These are phyloP conservation scores for Selene dorsalis DNA, from an alignment of 2,797 vertebrate genomes.

Conservation along the genomic window DNA sequence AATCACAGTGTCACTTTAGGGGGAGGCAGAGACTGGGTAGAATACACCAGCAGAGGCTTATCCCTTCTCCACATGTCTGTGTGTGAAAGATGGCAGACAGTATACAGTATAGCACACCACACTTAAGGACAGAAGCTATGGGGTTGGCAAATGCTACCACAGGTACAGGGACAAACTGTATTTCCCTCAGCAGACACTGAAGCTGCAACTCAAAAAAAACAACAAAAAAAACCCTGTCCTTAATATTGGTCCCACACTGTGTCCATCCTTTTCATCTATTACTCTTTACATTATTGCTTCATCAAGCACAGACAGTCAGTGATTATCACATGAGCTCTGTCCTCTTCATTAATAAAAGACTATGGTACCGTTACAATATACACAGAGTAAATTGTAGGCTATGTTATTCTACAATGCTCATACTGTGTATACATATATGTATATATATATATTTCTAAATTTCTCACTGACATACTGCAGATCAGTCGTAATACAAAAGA, in stretches of 20 bases:
- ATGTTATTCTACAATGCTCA: constrained; percentile 67
- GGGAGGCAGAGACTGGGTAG: constrained; percentile 18
- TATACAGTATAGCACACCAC: constrained; percentile 33
- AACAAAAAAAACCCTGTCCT: neutral
- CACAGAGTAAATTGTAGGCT: constrained; percentile 60
- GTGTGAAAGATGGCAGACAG: constrained; percentile 36
- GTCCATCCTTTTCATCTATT: constrained; percentile 5
- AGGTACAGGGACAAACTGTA: constrained; percentile 18
- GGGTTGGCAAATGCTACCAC: constrained; percentile 23
- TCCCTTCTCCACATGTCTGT: constrained; percentile 30
- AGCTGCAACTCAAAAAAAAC: constrained; percentile 11
- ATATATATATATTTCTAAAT: constrained; percentile 38
- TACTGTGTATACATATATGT: constrained; percentile 39
- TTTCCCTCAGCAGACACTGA: constrained; percentile 32
- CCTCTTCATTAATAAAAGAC: constrained; percentile 55
- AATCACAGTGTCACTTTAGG: constrained; percentile 57
- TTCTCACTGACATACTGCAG: constrained; percentile 54
- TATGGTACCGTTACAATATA: constrained; percentile 60
- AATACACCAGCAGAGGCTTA: constrained; percentile 39
- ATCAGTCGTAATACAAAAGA: constrained; percentile 63
- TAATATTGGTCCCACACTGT: constrained; percentile 17
- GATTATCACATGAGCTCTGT: constrained; percentile 39
- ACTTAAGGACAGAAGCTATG: constrained; percentile 29
- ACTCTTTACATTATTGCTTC: constrained; percentile 69
- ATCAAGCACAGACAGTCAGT: constrained; percentile 59